Conservation (phyloP, 2,888 invertebrate species). For the Drosophila nr. perissopoda region DNA sequence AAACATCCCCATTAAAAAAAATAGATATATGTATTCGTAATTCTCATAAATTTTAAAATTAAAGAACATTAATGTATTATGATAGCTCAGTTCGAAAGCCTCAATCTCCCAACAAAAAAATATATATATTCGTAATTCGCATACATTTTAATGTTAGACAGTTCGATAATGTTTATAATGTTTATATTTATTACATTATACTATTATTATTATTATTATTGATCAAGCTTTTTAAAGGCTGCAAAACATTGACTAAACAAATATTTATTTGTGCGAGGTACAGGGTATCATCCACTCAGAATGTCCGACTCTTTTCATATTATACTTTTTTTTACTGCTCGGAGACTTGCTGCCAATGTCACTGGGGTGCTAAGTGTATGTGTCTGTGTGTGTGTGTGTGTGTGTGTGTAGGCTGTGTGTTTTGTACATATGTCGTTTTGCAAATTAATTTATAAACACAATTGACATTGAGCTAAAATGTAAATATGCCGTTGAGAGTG, state of each 20-base stretch:
- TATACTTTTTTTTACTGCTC: constrained; percentile 9
- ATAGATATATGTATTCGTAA: not conserved
- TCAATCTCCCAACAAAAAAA: not conserved
- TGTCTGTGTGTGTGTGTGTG: constrained; percentile 9
- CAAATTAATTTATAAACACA: constrained; percentile 82
- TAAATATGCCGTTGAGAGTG: constrained; percentile 77
- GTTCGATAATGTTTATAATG: not conserved
- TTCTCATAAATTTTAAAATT: not conserved
- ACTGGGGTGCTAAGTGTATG: constrained; percentile 31
- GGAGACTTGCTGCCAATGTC: constrained; percentile 57
- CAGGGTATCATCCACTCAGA: not conserved
- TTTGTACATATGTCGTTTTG: constrained; percentile 73
- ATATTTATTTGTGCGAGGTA: not conserved
- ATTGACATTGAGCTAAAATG: constrained; percentile 81
- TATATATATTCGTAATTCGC: not conserved
- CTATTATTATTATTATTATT: too few relatives aligned
- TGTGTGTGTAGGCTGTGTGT: constrained; percentile 6
- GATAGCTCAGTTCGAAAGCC: not conserved
- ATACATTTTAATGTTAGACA: not conserved
- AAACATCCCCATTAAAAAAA: not conserved
- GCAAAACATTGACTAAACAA: not conserved
- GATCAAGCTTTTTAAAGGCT: not conserved
- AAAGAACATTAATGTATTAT: not conserved
- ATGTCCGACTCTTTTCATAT: not conserved
- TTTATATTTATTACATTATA: too few relatives aligned